Conservation (phyloP, 2,113 vertebrate genomes). For the Scopus umbretta region DNA sequence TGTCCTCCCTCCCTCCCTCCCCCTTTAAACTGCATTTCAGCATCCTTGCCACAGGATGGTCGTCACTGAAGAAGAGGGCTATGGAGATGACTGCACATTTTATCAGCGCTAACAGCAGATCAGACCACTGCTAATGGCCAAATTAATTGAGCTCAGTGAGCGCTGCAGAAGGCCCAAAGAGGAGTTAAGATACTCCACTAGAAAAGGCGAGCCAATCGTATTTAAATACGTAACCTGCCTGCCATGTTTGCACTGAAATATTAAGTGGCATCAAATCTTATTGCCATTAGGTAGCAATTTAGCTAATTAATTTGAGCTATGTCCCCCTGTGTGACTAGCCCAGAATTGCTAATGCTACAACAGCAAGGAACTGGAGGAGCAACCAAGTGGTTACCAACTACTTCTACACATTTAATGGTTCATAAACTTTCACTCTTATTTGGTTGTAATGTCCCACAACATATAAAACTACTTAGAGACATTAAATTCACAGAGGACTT, state of each 20-base stretch:
- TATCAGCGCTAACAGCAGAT: background rate
- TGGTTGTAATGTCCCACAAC: background rate
- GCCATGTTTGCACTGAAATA: constrained; percentile 19
- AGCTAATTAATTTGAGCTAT: constrained; percentile 41
- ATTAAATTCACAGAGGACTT: background rate
- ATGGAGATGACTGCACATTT: background rate
- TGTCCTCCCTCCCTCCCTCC: background rate
- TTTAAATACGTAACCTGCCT: background rate
- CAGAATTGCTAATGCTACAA: constrained; percentile 17
- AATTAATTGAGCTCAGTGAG: constrained; percentile 9
- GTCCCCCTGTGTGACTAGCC: background rate
- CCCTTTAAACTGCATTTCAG: background rate
- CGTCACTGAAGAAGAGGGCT: background rate
- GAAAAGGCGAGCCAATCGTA: background rate
- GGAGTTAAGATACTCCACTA: background rate
- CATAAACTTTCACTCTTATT: background rate
- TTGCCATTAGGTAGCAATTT: constrained; percentile 12
- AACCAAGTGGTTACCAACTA: background rate
- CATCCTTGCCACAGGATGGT: background rate
- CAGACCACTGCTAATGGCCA: background rate
- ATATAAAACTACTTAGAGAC: background rate
- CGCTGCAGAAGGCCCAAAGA: background rate
- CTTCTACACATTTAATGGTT: background rate
- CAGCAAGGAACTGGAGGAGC: background rate
- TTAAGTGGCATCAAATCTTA: constrained; percentile 22